Evolutionary conservation across 2,113 vertebrate genomes (phyloP), one percentile per base, ranked within the genome.

Genomic region (Gasterosteus aculeatus): DNA sequence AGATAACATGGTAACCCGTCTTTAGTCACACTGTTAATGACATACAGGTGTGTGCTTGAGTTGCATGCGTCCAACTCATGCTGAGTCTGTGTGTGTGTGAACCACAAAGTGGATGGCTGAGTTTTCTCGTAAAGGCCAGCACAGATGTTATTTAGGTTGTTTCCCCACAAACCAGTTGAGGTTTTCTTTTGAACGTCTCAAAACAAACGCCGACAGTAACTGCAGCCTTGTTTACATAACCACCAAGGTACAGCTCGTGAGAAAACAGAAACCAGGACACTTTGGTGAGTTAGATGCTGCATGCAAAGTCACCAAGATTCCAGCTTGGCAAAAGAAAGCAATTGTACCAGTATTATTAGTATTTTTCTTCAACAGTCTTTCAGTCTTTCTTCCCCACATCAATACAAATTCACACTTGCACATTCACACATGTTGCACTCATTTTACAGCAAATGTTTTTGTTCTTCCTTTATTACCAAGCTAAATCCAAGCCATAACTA

Each of bases 91-190:
- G 51, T 56, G 49, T 51, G 60, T 68, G 69, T 9, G 31, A 75
- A 87, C 91, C 88, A 84, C 86, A 91, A 81, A 85, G 81, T 86
- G 57, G 75, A 91, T 89, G 83, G 85, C 67, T 84, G 85, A 72
- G 72, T 91, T 86, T 91, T 90, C 86, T 92, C 65, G 73, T 90
- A 87, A 92, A 91, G 89, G 80, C 87, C 86, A 26, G 84, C 80
- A 80, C 91, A 92, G 91, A 92, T 93, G 92, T 89, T 86, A 71
- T 78, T 83, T 73, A 73, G 89, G 85, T 88, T 83, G 2, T 85
- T 92, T 88, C 80, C 80, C 73, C 54, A 75, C 10, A 74, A 85
- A 87, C 81, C 72, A 75, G 54, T 86, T 85, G 85, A 86, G 90
- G 88, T 88, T 92, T 92, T 90, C 76, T 84, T 70, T 78, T 77